These are phyloP conservation scores for Pao palembangensis DNA, from an alignment of 2,113 vertebrate species.

Conservation along the genomic window DNA sequence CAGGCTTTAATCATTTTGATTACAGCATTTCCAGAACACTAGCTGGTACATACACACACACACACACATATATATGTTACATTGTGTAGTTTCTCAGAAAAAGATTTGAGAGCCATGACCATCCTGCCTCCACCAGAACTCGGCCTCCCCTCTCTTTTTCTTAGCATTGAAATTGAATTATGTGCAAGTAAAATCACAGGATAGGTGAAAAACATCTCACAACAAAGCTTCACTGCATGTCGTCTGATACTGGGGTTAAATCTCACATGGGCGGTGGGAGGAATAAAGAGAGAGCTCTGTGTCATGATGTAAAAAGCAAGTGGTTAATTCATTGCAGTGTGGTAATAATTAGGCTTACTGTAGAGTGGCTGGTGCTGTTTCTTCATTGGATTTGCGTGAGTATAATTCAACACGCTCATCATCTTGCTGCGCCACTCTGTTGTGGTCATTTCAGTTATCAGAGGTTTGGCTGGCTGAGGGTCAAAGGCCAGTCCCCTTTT, in stretches of 20 bases:
- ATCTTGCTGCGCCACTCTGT: constrained; percentile 5
- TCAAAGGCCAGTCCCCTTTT: constrained; percentile 19
- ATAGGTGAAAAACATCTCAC: constrained; percentile 38
- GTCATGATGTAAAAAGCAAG: constrained; percentile 23
- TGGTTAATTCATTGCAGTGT: constrained; percentile 29
- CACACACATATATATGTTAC: constrained; percentile 6
- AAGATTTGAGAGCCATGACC: constrained; percentile 17
- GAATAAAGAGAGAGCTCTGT: constrained; percentile 34
- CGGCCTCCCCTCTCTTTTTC: constrained; percentile 30
- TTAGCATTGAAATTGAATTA: constrained; percentile 56
- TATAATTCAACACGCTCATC: neutral
- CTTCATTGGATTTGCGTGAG: neutral
- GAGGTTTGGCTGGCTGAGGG: constrained; percentile 17
- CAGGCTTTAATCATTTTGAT: neutral
- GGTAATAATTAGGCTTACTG: constrained; percentile 39
- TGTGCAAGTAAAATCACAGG: constrained; percentile 70
- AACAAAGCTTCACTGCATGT: constrained; percentile 46
- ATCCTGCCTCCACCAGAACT: constrained; percentile 14
- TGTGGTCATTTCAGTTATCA: constrained; percentile 31
- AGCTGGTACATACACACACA: neutral
- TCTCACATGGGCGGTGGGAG: constrained; percentile 31
- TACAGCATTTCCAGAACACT: neutral
- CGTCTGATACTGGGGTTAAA: constrained; percentile 61
- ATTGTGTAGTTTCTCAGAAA: constrained; percentile 21
- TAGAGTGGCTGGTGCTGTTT: constrained; percentile 20